These are phyloP conservation scores for Delichon dasypus DNA, from an alignment of 2,797 vertebrate species.

Conservation along the genomic window DNA sequence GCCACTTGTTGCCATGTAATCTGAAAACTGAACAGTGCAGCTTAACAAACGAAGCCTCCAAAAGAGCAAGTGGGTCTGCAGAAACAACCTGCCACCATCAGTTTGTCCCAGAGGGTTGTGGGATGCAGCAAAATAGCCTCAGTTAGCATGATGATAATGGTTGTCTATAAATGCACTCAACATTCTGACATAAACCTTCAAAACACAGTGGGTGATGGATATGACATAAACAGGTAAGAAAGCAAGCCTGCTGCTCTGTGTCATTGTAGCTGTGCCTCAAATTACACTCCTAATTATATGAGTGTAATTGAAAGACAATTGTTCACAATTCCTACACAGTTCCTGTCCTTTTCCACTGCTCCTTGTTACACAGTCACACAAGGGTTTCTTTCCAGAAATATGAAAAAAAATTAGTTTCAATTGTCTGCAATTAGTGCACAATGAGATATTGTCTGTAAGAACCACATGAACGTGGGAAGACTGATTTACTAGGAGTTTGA, in stretches of 20 bases:
- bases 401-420: neutral
- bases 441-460: neutral
- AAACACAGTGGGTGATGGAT: neutral
- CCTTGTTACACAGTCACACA: neutral
- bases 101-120: neutral
- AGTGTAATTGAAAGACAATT: neutral
- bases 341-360: neutral
- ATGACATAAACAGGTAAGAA: neutral
- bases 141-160: neutral
- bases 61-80: neutral
- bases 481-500: neutral
- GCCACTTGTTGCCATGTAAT: conserved; percentile 70
- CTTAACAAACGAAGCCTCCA: neutral
- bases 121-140: neutral
- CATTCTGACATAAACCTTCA: neutral
- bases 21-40: conserved; percentile 23
- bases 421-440: neutral
- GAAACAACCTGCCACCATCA: neutral
- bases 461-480: neutral
- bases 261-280: neutral
- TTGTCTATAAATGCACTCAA: neutral
- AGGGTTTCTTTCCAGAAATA: neutral
- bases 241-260: neutral
- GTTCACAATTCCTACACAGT: neutral
- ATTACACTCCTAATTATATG: neutral